Evolutionary conservation across 2,113 vertebrate species (phyloP), one percentile per base, ranked within the genome.

Genomic region (Ciconia boyciana): DNA sequence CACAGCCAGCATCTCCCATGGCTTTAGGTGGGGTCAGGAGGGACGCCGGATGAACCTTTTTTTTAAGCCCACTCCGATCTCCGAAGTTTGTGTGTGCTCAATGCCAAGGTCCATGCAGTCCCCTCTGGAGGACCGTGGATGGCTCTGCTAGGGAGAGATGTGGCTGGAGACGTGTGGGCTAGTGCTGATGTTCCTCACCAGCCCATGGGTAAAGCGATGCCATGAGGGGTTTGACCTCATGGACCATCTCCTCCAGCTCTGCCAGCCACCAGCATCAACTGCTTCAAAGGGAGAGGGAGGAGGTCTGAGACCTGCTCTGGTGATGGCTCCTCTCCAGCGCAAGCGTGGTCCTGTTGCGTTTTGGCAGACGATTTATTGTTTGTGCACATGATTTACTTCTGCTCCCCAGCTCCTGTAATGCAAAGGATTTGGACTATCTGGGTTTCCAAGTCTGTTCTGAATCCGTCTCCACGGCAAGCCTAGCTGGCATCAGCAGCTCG

Each of bases 51-150:
- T 11, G 2, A 13, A 24, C 6, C 19, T 62, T 44, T 17, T 24
- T 51, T 70, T 41, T 10, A 44, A 68, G 11, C 34, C 24, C 21
- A 2, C 25, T 34, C 26, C 1, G 0, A 1, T 15, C 14, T 4
- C 7, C 11, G 54, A 34, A 39, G 28, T 18, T 2, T 16, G 43
- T 41, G 34, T 31, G 68, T 34, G 34, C 31, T 44, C 41, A 11
- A 13, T 11, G 43, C 32, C 16, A 14, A 48, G 49, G 34, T 5
- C 55, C 26, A 11, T 2, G 5, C 11, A 16, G 11, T 20, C 13
- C 13, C 43, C 49, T 32, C 79, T 36, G 91, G 22, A 72, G 26
- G 52, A 1, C 13, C 6, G 2, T 2, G 34, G 54, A 11, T 21
- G 41, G 49, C 25, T 87, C 64, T 70, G 83, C 32, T 22, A 8